Base-by-base conservation (phyloP, 2,797 vertebrate genomes). In the Scleropages formosus region DNA sequence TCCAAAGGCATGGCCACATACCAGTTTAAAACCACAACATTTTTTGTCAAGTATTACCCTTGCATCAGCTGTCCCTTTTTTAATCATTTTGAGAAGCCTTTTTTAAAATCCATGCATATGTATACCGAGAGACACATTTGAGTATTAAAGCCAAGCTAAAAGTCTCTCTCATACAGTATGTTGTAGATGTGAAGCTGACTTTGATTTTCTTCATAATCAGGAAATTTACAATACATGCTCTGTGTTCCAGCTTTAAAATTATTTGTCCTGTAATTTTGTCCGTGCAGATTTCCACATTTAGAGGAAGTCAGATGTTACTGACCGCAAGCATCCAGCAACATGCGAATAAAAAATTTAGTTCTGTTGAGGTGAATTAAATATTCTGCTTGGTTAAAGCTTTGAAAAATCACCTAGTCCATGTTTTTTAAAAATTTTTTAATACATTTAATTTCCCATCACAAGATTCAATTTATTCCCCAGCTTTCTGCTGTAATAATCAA, bases 181-280 rank as follows among this genome's bases (percentile, higher is more conserved):
- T 4, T 59, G 31, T 31, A 9, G 64, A 69, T 16, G 16, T 12
- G 56, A 77, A 47, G 51, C 44, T 9, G 20, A 15, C 16, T 9
- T 53, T 39, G 64, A 64, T 51, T 24, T 18, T 16, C 67, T 16
- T 64, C 44, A 59, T 75, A 72, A 72, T 66, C 26, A 75, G 78
- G 84, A 78, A 74, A 77, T 31, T 59, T 68, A 78, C 2, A 27
- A 72, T 77, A n/a, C 73, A 74, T 78, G 16, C 80, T 76, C 82
- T 83, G 80, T 83, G 79, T 79, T 77, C 84, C 51, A 1, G 12
- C 77, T 68, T 85, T 82, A 82, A 83, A 86, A 87, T 82, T 60
- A 81, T 76, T 88, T 87, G 85, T 68, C 80, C 76, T 68, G 80
- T 85, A 82, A 88, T 88, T 88, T 74, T 84, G 86, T 88, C 81